Evolutionary conservation across 2,888 invertebrate species (phyloP).

Genomic region (Eilema caniola): DNA sequence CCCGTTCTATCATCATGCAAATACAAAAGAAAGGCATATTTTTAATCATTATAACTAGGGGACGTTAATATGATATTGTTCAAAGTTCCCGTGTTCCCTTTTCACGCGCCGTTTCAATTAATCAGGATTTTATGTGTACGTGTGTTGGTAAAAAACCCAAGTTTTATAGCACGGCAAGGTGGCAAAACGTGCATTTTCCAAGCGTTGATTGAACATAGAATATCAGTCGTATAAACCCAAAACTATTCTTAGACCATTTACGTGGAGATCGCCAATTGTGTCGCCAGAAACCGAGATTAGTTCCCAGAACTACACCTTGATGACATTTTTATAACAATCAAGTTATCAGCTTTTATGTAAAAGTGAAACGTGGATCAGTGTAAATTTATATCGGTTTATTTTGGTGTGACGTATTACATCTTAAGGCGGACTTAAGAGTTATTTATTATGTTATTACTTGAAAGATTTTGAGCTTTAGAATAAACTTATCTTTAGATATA

Average conservation of each 20-base stretch:
- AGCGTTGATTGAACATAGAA: background rate
- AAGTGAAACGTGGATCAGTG: constrained; percentile 6
- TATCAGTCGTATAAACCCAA: background rate
- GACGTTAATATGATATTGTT: too few relatives aligned
- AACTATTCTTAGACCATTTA: constrained; percentile 21
- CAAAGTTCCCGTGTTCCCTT: too few relatives aligned
- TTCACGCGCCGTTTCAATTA: background rate
- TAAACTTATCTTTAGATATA: background rate
- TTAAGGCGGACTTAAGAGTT: constrained; percentile 6
- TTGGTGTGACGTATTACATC: background rate
- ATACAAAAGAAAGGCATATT: too few relatives aligned
- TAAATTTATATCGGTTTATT: background rate
- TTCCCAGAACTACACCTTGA: constrained; percentile 4
- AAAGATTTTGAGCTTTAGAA: background rate
- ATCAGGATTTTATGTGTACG: background rate
- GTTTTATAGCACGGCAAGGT: too few relatives aligned
- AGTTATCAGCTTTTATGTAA: constrained; percentile 17
- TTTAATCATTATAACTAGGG: too few relatives aligned
- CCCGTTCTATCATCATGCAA: too few relatives aligned
- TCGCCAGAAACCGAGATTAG: constrained; percentile 29
- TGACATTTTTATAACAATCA: constrained; percentile 29
- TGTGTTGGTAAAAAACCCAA: background rate
- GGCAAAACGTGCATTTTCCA: background rate
- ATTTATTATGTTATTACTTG: constrained; percentile 5
- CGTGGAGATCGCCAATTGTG: constrained; percentile 20